These are phyloP conservation scores for Hypolimnas misippus DNA, from an alignment of 2,888 invertebrate species.

Conservation along the genomic window DNA sequence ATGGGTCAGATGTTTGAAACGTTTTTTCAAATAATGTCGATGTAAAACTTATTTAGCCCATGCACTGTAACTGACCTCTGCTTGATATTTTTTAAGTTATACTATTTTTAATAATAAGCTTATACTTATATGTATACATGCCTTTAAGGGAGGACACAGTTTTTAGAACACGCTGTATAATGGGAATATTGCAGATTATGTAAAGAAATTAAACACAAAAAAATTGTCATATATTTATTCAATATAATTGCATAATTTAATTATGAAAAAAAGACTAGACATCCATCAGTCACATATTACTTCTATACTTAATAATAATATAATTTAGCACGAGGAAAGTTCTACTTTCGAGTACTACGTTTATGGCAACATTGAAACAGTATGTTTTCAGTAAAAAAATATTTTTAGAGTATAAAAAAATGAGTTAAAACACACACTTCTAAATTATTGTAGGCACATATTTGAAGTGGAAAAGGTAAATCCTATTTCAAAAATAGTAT, in stretches of 20 bases:
- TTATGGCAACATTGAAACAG: neutral
- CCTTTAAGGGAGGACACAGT: too few relatives aligned
- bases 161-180: too few relatives aligned
- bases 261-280: neutral
- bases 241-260: neutral
- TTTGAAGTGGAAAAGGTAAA: neutral
- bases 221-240: neutral
- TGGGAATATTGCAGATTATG: too few relatives aligned
- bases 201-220: neutral
- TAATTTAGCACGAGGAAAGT: slow-evolving; percentile 1
- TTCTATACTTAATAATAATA: neutral
- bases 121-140: too few relatives aligned
- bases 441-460: slow-evolving; percentile 3
- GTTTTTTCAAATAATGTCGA: too few relatives aligned
- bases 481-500: neutral
- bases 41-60: too few relatives aligned
- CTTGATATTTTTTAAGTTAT: too few relatives aligned
- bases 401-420: neutral
- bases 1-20: too few relatives aligned
- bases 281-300: neutral
- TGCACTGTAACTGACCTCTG: too few relatives aligned
- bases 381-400: neutral
- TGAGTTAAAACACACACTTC: neutral
- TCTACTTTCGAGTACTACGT: too few relatives aligned
- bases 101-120: too few relatives aligned